Base-by-base conservation (phyloP, 2,888 invertebrate species). In the Lepetodrilus schrolli region DNA sequence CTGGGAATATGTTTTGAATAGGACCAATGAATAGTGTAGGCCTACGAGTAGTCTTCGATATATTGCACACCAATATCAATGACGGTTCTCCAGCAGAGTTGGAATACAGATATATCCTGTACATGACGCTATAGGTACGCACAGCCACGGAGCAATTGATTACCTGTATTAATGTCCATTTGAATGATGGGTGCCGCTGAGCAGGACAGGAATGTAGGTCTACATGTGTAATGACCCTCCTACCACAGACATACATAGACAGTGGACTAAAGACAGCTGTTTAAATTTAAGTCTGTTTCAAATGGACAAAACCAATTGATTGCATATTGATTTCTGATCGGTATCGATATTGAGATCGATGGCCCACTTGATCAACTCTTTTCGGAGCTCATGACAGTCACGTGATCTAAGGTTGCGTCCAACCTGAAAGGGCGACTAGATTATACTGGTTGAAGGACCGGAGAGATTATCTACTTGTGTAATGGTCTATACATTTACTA, bases 331-430 rank as follows among this genome's bases (percentile, higher is more conserved):
- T 30, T 58, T 58, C 30, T 58, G 34, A 58, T 58, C 10, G 17
- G 58, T 58, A 58, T 58, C 58, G 58, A 58, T 58, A 58, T 30
- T 30, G 5, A 34, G 58, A 58, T 58, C 58, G 58, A 58, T 58
- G 30, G 58, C 7, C 7, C 26, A 30, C 58, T 58, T 58, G 58
- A 30, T 58, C 43, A 30, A 26, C 26, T n/a, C 17, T 58, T 13
- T 58, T 7, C 26, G 34, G 58, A 23, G 26, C 30, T 17, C 7
- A 17, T 58, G 58, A 58, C 58, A 58, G 30, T 58, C 13, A 30
- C 26, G 26, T 58, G 58, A 58, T 34, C 26, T 17, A 26, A 17
- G 30, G 58, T 58, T 17, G 58, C 43, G 43, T 43, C 43, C 17
- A 7, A 43, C 2, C 3, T 13, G 23, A n/a, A 58, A 23, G 17